Percentiles rank a stretch among this genome's conserved stretches.
Evolutionary conservation across 2,113 vertebrate genomes (phyloP).

Genomic region (Pygoscelis adeliae): DNA sequence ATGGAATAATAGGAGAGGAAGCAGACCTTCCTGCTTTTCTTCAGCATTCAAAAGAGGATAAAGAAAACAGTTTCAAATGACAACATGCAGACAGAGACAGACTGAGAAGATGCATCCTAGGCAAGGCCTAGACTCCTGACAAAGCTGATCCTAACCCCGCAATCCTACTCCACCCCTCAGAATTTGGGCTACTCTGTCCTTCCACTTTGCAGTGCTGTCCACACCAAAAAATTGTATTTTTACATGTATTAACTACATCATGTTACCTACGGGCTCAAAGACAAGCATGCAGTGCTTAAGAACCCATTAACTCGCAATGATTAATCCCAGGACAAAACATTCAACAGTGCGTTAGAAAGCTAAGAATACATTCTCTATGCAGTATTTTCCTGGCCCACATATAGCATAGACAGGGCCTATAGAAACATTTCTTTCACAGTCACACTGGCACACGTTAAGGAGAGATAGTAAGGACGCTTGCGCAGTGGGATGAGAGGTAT

Average conservation of each 20-base stretch:
- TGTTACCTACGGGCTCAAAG: not conserved
- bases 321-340: not conserved
- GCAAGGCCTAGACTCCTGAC: not conserved
- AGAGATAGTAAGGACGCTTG: not conserved
- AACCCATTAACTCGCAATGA: not conserved
- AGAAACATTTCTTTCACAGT: not conserved
- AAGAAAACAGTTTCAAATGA: not conserved
- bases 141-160: not conserved
- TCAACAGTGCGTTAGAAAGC: not conserved
- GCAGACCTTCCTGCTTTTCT: constrained; percentile 32
- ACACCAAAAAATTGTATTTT: not conserved
- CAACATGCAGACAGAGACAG: not conserved
- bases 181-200: not conserved
- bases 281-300: not conserved
- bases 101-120: not conserved
- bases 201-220: not conserved
- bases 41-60: not conserved
- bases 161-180: not conserved
- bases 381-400: not conserved
- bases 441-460: not conserved
- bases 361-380: not conserved
- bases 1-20: not conserved
- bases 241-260: not conserved
- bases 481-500: not conserved
- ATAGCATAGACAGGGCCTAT: not conserved